A percentile compares a stretch with the other conserved stretches of the same genome.
Evolutionary conservation across 2,113 vertebrate species (phyloP).

Genomic region (Hydropotes inermis): DNA sequence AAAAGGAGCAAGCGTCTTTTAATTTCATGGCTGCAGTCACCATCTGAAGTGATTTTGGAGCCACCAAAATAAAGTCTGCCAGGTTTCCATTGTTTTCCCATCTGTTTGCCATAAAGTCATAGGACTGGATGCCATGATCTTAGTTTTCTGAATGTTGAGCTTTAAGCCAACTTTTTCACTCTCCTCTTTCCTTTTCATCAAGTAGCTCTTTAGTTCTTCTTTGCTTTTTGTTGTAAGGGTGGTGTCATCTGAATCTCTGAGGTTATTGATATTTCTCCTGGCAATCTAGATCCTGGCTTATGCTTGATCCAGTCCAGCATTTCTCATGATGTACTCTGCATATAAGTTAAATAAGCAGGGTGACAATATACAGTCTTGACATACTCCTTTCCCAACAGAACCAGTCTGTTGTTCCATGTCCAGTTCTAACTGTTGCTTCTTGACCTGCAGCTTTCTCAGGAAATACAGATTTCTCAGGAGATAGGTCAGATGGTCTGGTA

Average conservation of each 20-base stretch:
- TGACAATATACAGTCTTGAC: not conserved
- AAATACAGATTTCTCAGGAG: not conserved
- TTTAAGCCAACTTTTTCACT: not conserved
- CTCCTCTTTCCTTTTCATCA: not conserved
- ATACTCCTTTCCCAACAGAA: not conserved
- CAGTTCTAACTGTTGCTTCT: not conserved
- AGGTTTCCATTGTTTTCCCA: not conserved
- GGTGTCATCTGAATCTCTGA: not conserved
- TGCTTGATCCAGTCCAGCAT: not conserved
- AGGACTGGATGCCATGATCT: not conserved
- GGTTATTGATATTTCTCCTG: not conserved
- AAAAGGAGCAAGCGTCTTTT: not conserved
- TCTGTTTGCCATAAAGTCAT: not conserved
- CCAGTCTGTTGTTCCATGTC: not conserved
- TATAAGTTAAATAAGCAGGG: not conserved
- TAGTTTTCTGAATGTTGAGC: not conserved
- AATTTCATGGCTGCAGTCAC: not conserved
- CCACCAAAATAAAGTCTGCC: not conserved
- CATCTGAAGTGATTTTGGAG: not conserved
- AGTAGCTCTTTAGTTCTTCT: not conserved
- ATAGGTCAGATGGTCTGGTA: not conserved
- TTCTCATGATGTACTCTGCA: not conserved
- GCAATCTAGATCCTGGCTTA: not conserved
- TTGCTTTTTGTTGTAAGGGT: not conserved
- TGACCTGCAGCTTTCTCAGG: not conserved